A percentile compares a stretch with the other conserved stretches of the same genome.
phyloP scores from a whole-genome alignment of 2,113 vertebrate genomes.

The Etheostoma cragini region DNA sequence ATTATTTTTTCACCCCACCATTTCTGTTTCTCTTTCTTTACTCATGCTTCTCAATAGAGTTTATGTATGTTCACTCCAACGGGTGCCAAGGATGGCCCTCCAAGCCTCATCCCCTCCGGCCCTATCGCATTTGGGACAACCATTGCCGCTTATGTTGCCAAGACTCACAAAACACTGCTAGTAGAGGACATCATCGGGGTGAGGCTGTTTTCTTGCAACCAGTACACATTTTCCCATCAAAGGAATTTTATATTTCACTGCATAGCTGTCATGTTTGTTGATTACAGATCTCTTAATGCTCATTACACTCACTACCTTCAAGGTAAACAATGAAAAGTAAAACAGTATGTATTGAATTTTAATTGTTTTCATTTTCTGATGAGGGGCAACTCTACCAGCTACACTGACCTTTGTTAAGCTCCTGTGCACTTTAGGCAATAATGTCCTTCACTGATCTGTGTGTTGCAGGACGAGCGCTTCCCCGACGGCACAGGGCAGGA shows the following conservation, averaged over 20 bases:
- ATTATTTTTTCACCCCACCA: not conserved
- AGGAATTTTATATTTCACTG: slow-evolving; percentile 15
- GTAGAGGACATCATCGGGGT: slow-evolving; percentile 97
- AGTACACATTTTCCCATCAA: not conserved
- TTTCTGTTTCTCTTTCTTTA: slow-evolving; percentile 21
- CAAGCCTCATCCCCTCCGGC: slow-evolving; percentile 90
- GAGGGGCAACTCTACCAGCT: not conserved
- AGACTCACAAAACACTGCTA: slow-evolving; percentile 93
- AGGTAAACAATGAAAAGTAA: not conserved
- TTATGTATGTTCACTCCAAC: slow-evolving; percentile 95
- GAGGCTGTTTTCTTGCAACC: slow-evolving; percentile 53
- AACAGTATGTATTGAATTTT: not conserved
- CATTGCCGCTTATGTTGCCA: slow-evolving; percentile 96
- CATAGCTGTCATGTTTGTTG: not conserved
- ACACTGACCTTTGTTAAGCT: not conserved
- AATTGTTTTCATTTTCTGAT: not conserved
- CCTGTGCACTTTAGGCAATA: not conserved
- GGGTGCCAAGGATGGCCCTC: slow-evolving; percentile 91
- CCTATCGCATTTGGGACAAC: slow-evolving; percentile 94
- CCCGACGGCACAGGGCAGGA: slow-evolving; percentile 96
- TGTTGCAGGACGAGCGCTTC: slow-evolving; percentile 93
- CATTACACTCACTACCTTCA: not conserved
- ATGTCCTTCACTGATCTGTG: slow-evolving; percentile 1
- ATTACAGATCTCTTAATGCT: not conserved
- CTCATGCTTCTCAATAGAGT: slow-evolving; percentile 84